Base-by-base conservation (phyloP, 2,113 vertebrate species). In the Zosterops hypoxanthus region DNA sequence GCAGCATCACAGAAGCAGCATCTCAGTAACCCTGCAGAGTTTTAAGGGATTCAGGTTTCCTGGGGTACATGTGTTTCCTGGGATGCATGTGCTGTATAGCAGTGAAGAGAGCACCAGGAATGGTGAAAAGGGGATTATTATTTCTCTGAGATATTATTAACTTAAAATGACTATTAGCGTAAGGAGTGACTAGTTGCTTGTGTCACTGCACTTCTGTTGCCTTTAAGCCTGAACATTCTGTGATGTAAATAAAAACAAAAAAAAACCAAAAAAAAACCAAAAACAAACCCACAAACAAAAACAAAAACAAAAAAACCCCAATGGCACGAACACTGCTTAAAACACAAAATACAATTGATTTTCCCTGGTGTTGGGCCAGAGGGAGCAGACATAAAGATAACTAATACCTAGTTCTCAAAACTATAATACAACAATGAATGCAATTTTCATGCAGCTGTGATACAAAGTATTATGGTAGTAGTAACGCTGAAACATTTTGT, bases 291-390 rank as follows among this genome's bases (percentile, higher is more conserved):
- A 96, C 14, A 52, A 39, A 39, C 36, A 39, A 39, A 53, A 29
- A 23, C 20, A 46, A 33, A 5, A 10, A 53, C 8, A 36, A 29
- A 23, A 46, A 46, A 33, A 5, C 21, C 46, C 25, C 21, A 93
- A 57, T 57, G 65, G 29, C 1, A 52, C 59, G 28, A 88, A 92
- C 52, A 72, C 49, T 79, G 34, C 52, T 90, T 94, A 86, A 97
- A 91, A 63, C 56, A 94, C 50, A 90, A 91, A 95, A 96, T 79
- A 50, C 70, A 94, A 76, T 56, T 89, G 60, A 93, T 96, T 96
- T 96, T 92, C 34, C 31, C 88, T 82, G 12, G 36, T 96, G 94
- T 92, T 95, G 64, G 85, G 71, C 85, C 75, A 92, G 72, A 89
- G 39, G 95, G 52, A 94, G 82, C 23, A 88, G 82, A 88, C 77